Evolutionary conservation across 37 sponge, comb jelly and placozoan genomes (phyloP).

Genomic region (Hexactinellida sp.): DNA sequence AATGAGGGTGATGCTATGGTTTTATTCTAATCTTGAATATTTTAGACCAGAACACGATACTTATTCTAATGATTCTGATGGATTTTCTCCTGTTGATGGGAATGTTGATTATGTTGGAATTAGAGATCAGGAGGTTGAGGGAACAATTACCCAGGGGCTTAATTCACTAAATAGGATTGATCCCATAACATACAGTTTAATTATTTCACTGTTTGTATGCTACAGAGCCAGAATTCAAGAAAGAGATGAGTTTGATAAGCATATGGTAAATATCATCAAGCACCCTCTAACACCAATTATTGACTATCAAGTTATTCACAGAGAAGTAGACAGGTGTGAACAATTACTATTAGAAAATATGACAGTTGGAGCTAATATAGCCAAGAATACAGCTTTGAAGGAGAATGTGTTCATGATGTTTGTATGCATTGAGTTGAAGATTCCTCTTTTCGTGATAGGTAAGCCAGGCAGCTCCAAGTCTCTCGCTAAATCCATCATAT

Average conservation of each 20-base stretch:
- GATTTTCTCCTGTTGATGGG: neutral
- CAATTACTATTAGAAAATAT: constrained; percentile 55
- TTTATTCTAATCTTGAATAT: neutral
- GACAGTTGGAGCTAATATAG: constrained; percentile 56
- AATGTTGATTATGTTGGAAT: neutral
- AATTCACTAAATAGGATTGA: too few species aligned
- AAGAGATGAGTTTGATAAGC: constrained; percentile 37
- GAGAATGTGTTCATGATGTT: constrained; percentile 96
- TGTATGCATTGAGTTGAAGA: constrained; percentile 73
- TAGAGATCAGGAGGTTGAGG: neutral
- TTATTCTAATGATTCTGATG: neutral
- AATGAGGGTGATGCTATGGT: constrained; percentile 27
- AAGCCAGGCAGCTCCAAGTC: constrained; percentile 90
- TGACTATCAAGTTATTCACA: neutral
- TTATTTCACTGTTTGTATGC: constrained; percentile 45
- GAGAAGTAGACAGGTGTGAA: constrained; percentile 43
- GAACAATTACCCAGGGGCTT: neutral
- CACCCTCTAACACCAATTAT: constrained; percentile 15
- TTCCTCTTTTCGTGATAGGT: constrained; percentile 79
- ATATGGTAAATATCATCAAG: constrained; percentile 20
- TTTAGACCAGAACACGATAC: neutral
- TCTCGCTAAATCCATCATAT: constrained; percentile 72
- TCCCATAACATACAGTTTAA: neutral
- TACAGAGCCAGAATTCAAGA: constrained; percentile 63
- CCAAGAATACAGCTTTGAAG: constrained; percentile 63